phyloP scores from a whole-genome alignment of 2,888 invertebrate species.

The Drosophila affinis region DNA sequence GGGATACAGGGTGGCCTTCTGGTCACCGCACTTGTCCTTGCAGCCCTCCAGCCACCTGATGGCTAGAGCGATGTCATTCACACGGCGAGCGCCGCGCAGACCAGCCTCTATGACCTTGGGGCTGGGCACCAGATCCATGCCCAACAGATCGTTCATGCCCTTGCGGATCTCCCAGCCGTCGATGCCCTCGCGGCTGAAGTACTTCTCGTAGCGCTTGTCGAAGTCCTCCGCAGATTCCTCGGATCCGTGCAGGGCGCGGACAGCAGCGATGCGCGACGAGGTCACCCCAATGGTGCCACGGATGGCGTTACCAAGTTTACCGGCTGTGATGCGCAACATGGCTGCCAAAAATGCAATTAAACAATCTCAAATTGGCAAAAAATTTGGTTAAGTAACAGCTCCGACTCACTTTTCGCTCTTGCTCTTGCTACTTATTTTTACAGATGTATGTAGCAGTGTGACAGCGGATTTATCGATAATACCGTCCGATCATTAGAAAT shows the following conservation, averaged over 20 bases:
- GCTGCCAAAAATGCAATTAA: conserved; percentile 28
- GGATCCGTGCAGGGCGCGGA: conserved; percentile 84
- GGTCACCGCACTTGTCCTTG: conserved; percentile 93
- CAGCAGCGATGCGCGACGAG: conserved; percentile 76
- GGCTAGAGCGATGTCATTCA: conserved; percentile 97
- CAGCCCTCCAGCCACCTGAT: conserved; percentile 96
- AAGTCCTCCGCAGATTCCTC: conserved; percentile 93
- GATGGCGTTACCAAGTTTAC: conserved; percentile 83
- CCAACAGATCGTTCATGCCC: conserved; percentile 94
- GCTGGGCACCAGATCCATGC: conserved; percentile 96
- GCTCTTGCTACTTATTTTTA: conserved; percentile 64
- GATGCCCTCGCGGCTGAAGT: conserved; percentile 93
- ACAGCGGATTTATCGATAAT: background rate
- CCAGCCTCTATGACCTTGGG: conserved; percentile 94
- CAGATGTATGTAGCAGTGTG: background rate
- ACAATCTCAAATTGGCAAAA: conserved; percentile 39
- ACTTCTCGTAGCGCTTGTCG: conserved; percentile 92
- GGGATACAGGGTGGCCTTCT: conserved; percentile 91
- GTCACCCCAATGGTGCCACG: conserved; percentile 76
- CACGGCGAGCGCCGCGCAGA: conserved; percentile 94
- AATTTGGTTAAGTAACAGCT: conserved; percentile 79
- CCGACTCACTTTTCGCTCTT: conserved; percentile 67
- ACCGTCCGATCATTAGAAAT: no score
- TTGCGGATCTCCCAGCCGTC: conserved; percentile 98
- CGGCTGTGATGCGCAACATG: conserved; percentile 85